These are phyloP conservation scores for Thrips palmi DNA, from an alignment of 1,140 invertebrate genomes.

Conservation along the genomic window DNA sequence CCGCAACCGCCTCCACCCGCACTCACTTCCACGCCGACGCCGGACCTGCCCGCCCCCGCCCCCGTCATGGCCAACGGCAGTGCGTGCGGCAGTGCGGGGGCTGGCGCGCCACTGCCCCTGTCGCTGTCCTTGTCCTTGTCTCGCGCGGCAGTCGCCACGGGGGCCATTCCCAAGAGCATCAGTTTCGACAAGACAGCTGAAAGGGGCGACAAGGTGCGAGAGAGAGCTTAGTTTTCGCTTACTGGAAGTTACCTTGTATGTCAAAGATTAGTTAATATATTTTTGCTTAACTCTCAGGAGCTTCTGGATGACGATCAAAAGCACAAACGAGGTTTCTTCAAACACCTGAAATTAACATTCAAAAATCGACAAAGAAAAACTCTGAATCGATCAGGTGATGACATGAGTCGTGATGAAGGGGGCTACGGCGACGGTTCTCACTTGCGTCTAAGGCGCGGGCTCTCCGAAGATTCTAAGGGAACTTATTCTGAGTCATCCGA, in stretches of 20 bases:
- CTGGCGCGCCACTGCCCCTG: no score
- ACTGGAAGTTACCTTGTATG: neutral
- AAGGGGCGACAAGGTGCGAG: slow-evolving; percentile 40
- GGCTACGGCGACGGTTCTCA: slow-evolving; percentile 16
- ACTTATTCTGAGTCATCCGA: slow-evolving; percentile 48
- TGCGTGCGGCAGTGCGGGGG: no score
- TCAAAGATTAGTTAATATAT: no score
- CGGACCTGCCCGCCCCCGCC: neutral
- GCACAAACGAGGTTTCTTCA: slow-evolving; percentile 42
- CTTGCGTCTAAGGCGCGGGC: slow-evolving; percentile 26
- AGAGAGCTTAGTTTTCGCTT: slow-evolving; percentile 3
- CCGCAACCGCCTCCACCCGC: neutral
- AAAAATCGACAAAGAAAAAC: slow-evolving; percentile 38
- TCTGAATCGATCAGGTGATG: slow-evolving; percentile 27
- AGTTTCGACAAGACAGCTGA: slow-evolving; percentile 82
- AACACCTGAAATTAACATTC: slow-evolving; percentile 46
- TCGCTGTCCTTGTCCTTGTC: no score
- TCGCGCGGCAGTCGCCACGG: slow-evolving; percentile 42
- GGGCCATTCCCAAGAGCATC: slow-evolving; percentile 79
- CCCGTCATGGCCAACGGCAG: no score
- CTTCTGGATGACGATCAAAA: slow-evolving; percentile 36
- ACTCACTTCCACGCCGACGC: no score
- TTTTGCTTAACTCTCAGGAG: slow-evolving; percentile 21
- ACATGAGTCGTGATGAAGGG: slow-evolving; percentile 22
- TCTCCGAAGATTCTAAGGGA: slow-evolving; percentile 25